Base-by-base conservation (phyloP, 2,113 vertebrate species). In the Phalacrocorax pelagicus region DNA sequence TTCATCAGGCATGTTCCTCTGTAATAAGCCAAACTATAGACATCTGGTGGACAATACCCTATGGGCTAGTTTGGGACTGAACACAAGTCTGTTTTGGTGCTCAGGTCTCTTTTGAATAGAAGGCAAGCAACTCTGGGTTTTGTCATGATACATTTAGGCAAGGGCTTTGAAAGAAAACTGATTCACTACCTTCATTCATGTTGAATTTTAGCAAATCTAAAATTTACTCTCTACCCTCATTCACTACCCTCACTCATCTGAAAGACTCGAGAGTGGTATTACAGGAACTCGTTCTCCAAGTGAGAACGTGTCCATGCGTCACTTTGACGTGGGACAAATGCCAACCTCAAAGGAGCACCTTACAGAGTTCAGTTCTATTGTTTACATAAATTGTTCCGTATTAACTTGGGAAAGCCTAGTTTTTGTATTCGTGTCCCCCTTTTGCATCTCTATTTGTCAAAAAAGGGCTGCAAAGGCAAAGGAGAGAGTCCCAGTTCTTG, bases 351-450 rank as follows among this genome's bases (percentile, higher is more conserved):
- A 88, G 42, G 24, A 57, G 17, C 6, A 2, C 51, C 30, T 26
- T 20, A 36, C 0, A 0, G 38, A 69, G 66, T 22, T 58, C 2
- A 8, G 40, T 52, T 67, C 30, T 32, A 12, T 17, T 1, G 0
- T 61, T 72, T 10, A 40, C 32, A 29, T 11, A 12, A 22, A 26
- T 9, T 55, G 51, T 19, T 77, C 30, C 23, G 8, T 6, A 23
- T 6, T 24, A 19, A 40, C 29, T 62, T 15, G 72, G 62, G 63
- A 70, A 63, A 87, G 42, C 22, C 20, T 34, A 13, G 12, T 2
- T 62, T 46, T 62, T 63, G 29, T 67, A 34, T 36, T 47, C 1
- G 3, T 8, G 8, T 20, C 58, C 52, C n/a, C 16, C 21, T 70
- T 83, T 44, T 79, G 17, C 9, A 15, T 8, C 13, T 27, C 11